Conservation (phyloP, 2,797 vertebrate species). For the Valencia hispanica region DNA sequence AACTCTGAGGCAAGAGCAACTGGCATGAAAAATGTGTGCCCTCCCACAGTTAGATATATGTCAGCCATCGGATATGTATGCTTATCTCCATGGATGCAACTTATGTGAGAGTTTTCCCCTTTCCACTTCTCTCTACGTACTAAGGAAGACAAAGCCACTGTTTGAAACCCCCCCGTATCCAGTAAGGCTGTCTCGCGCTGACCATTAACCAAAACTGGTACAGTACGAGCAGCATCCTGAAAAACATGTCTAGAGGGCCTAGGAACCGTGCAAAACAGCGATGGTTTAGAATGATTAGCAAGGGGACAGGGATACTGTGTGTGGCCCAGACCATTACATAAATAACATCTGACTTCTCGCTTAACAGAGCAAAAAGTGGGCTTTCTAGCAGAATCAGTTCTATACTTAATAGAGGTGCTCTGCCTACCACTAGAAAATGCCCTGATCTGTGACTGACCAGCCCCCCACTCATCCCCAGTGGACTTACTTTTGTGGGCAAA, state of each 20-base stretch:
- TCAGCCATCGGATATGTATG: not conserved
- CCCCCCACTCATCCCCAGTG: not conserved
- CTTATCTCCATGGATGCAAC: not conserved
- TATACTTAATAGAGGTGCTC: not conserved
- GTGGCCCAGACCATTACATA: no score
- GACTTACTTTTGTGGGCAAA: slow-evolving; percentile 2
- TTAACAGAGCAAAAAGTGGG: not conserved
- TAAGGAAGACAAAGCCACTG: not conserved
- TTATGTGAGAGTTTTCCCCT: not conserved
- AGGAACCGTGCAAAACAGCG: not conserved
- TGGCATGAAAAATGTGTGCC: no score
- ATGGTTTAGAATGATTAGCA: not conserved
- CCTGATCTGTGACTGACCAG: not conserved
- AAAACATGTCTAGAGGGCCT: not conserved
- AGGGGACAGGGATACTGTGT: not conserved
- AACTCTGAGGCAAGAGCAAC: no score
- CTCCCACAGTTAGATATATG: not conserved
- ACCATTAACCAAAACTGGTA: slow-evolving; percentile 1
- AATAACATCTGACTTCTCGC: no score
- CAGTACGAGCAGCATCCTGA: not conserved
- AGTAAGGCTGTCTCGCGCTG: not conserved
- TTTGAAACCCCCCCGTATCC: not conserved
- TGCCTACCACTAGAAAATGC: no score
- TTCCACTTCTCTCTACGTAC: not conserved
- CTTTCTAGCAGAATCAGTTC: not conserved